phyloP scores from a whole-genome alignment of 2,888 invertebrate species.

The Dryobota labecula region DNA sequence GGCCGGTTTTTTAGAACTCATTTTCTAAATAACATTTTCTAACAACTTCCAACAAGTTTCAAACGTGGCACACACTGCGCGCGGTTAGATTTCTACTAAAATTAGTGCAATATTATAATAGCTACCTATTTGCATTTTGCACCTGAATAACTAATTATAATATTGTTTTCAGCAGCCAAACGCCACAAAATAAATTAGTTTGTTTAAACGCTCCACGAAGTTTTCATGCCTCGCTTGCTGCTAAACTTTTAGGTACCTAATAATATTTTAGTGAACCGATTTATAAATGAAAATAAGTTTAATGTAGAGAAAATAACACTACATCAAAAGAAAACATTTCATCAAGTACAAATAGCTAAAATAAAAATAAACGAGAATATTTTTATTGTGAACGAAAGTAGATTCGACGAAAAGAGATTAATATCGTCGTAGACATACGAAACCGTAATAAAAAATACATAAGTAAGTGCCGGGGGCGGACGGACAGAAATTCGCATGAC shows the following conservation, averaged over 20 bases:
- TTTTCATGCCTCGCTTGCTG: slow-evolving; percentile 23
- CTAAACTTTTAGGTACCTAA: slow-evolving; percentile 21
- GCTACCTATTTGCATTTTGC: slow-evolving; percentile 30
- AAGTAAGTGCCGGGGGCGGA: slow-evolving; percentile 75
- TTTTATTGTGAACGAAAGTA: slow-evolving; percentile 50
- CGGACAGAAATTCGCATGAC: slow-evolving; percentile 77
- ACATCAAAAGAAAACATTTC: slow-evolving; percentile 50
- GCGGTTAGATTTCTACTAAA: not conserved
- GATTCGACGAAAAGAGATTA: slow-evolving; percentile 67
- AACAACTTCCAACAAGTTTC: slow-evolving; percentile 6
- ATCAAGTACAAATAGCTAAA: slow-evolving; percentile 39
- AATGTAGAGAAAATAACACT: slow-evolving; percentile 17
- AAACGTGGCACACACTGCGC: not conserved
- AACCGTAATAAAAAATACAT: slow-evolving; percentile 82
- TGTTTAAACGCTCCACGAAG: slow-evolving; percentile 14
- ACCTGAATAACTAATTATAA: slow-evolving; percentile 35
- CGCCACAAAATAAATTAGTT: slow-evolving; percentile 36
- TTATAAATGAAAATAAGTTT: slow-evolving; percentile 12
- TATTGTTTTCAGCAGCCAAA: slow-evolving; percentile 34
- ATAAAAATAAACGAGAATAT: slow-evolving; percentile 48
- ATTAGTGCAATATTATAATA: slow-evolving; percentile 9
- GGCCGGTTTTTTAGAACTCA: slow-evolving; percentile 1
- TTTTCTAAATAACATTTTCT: slow-evolving; percentile 3
- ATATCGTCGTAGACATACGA: slow-evolving; percentile 75
- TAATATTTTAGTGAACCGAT: slow-evolving; percentile 26